A percentile compares a stretch with the other conserved stretches of the same genome.
Conservation (phyloP, 2,113 vertebrate species). For the Columba janthina region DNA sequence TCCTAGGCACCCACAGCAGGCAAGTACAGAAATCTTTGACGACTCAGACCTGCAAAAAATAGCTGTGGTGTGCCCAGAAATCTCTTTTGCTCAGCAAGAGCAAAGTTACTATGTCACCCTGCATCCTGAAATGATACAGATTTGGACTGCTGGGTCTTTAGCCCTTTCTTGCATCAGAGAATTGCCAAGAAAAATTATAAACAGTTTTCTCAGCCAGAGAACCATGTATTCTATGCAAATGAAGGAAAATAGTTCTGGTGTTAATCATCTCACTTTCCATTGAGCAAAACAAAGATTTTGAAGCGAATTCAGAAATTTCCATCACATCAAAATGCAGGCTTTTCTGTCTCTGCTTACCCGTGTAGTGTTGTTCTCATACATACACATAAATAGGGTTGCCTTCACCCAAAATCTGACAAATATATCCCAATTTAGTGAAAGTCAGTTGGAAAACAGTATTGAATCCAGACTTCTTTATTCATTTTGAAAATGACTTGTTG, state of each 20-base stretch:
- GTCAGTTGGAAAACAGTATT: background rate
- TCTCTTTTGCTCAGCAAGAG: background rate
- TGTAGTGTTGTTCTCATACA: background rate
- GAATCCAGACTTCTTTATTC: background rate
- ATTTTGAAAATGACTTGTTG: background rate
- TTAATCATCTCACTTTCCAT: conserved; percentile 1
- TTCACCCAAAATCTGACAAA: background rate
- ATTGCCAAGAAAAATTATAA: conserved; percentile 4
- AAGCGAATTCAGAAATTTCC: background rate
- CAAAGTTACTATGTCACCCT: background rate
- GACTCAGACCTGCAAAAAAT: background rate
- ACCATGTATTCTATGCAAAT: background rate
- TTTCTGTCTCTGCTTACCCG: background rate
- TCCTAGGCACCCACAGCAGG: background rate
- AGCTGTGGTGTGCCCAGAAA: background rate
- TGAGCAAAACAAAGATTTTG: conserved; percentile 4
- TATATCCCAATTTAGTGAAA: background rate
- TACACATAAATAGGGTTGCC: background rate
- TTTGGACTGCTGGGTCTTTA: background rate
- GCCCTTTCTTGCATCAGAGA: background rate
- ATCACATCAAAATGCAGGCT: background rate
- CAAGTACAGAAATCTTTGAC: background rate
- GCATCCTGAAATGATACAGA: background rate
- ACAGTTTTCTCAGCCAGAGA: background rate
- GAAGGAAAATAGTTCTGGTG: conserved; percentile 2